phyloP scores from a whole-genome alignment of 2,888 invertebrate genomes.

The Ophraella communa region DNA sequence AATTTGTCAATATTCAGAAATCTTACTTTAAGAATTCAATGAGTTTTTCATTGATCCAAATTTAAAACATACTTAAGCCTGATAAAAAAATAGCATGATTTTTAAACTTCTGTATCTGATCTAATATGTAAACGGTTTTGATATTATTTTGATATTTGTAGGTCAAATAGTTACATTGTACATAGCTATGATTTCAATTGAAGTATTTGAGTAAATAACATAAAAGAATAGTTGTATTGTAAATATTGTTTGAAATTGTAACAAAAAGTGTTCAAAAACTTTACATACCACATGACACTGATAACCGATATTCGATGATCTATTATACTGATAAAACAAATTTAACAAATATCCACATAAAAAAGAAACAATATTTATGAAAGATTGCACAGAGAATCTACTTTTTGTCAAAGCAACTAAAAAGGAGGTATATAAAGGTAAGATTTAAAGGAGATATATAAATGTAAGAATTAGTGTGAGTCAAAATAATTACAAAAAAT shows the following conservation, averaged over 20 bases:
- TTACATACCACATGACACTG: constrained; percentile 18
- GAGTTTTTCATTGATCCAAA: too few species aligned
- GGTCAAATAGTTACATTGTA: not conserved
- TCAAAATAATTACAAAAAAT: too few species aligned
- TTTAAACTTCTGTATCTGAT: not conserved
- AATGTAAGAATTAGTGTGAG: too few species aligned
- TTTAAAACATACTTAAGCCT: not conserved
- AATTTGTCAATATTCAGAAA: not conserved
- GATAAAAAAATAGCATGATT: not conserved
- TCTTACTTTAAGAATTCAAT: too few species aligned
- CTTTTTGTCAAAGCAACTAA: constrained; percentile 3
- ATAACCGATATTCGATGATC: constrained; percentile 20
- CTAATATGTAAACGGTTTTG: not conserved
- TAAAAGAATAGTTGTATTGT: constrained; percentile 15
- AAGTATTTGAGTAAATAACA: constrained; percentile 28
- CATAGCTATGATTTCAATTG: not conserved
- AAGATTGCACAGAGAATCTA: constrained; percentile 10
- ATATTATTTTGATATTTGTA: not conserved
- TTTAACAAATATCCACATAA: constrained; percentile 20
- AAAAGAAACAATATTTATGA: constrained; percentile 6
- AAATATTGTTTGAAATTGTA: constrained; percentile 13
- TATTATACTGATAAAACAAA: constrained; percentile 14
- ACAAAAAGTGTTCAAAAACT: constrained; percentile 11
- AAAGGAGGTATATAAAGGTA: constrained; percentile 1
- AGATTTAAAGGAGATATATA: too few species aligned